A percentile compares a stretch with the other conserved stretches of the same genome.
phyloP scores from a whole-genome alignment of 2,113 vertebrate species.

The Isichthys henryi region DNA sequence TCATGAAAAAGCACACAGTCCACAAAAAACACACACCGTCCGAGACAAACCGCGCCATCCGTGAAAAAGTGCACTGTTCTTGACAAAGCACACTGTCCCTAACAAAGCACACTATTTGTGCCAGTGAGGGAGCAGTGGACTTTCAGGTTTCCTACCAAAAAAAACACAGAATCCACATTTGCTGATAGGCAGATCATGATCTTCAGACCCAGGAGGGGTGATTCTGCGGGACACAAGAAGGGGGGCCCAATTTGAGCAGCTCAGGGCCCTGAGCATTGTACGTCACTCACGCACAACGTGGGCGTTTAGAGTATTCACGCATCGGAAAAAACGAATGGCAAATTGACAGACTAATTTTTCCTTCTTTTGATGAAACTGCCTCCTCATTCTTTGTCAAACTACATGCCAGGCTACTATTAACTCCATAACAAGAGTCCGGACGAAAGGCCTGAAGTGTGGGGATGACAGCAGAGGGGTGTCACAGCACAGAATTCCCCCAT shows the following conservation, averaged over 20 bases:
- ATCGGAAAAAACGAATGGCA: not conserved
- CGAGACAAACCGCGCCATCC: not conserved
- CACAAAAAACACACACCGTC: not conserved
- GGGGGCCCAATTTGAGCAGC: not conserved
- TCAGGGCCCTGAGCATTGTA: not conserved
- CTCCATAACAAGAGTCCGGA: not conserved
- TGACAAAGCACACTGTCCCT: not conserved
- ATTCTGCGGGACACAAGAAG: not conserved
- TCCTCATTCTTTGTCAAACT: not conserved
- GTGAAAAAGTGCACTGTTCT: not conserved
- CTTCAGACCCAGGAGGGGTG: not conserved
- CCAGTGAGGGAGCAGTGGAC: not conserved
- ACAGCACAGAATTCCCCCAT: not conserved
- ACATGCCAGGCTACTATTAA: not conserved
- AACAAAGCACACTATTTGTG: not conserved
- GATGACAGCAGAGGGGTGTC: not conserved
- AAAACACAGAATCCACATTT: not conserved
- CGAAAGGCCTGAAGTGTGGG: not conserved
- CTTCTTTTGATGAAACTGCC: conserved; percentile 1
- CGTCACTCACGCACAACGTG: not conserved
- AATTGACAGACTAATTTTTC: conserved; percentile 7
- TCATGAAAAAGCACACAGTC: not conserved
- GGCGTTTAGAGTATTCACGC: not conserved
- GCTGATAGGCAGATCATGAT: not conserved
- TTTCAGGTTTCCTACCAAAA: not conserved